Base-by-base conservation (phyloP, 2,797 vertebrate genomes). In the Periophthalmus magnuspinnatus region DNA sequence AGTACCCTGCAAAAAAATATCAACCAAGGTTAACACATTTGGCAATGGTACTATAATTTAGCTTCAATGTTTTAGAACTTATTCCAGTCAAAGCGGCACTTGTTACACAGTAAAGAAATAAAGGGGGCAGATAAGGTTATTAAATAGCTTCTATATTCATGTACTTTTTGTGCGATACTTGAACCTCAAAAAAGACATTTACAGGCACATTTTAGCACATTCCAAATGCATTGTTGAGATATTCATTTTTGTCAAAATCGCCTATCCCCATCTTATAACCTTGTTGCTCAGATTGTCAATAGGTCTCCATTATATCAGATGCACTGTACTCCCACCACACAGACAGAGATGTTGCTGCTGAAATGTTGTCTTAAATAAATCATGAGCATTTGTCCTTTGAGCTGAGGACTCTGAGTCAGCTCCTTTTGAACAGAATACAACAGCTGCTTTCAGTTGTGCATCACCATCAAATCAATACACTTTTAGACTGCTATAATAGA, bases 1-100 rank as follows among this genome's bases (percentile, higher is more conserved):
- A 58, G 94, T 94, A 1, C 94, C 94, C 94, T 94, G 71, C 52
- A 11, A 14, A 17, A 28, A 16, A 58, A 6, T 19, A 54, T n/a
- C 7, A 2, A 11, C 10, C 41, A 45, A 45, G 45, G 13, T 16
- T 14, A 28, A n/a, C 17, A 52, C 6, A 52, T 52, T 52, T 28
- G 28, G 28, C 28, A 28, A 28, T 28, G 28, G 28, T 28, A 28
- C 28, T 3, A 28, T 28, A 1, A 28, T 28, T 28, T 28, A 28
- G 28, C 28, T 28, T 28, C 28, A 28, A 28, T 28, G 28, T 28
- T 28, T 28, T 28, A 28, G 28, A 28, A 28, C 28, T 28, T 28
- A 28, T 28, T 28, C 1, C 3, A 28, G n/a, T n/a, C n/a, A n/a
- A n/a, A n/a, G n/a, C n/a, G n/a, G n/a, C n/a, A n/a, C n/a, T n/a